These are phyloP conservation scores for Hydropotes inermis DNA, from an alignment of 2,113 vertebrate species.

Conservation along the genomic window DNA sequence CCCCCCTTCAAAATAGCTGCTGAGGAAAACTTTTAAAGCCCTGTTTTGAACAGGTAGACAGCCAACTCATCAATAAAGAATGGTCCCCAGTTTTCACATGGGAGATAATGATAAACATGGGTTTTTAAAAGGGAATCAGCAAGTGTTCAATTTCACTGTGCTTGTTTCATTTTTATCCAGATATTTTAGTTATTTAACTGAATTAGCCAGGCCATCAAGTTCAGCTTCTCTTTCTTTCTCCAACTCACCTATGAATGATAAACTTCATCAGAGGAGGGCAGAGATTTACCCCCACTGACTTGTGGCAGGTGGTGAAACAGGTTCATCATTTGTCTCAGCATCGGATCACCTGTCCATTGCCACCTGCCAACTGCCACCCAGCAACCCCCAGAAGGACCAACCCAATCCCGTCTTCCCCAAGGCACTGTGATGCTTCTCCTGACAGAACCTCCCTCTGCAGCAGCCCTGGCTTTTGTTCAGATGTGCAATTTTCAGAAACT, in stretches of 20 bases:
- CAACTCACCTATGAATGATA: not conserved
- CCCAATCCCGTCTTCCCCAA: not conserved
- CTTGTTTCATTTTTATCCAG: not conserved
- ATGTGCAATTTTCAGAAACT: conserved; percentile 51
- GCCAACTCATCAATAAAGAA: not conserved
- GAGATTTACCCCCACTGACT: not conserved
- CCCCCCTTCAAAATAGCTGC: not conserved
- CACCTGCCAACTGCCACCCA: not conserved
- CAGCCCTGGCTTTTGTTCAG: not conserved
- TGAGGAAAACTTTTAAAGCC: not conserved
- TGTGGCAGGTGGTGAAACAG: not conserved
- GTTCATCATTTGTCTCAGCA: not conserved
- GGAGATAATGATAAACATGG: not conserved
- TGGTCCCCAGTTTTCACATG: not conserved
- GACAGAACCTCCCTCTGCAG: not conserved
- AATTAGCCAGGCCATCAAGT: not conserved
- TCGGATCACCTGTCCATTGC: not conserved
- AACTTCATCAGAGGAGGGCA: not conserved
- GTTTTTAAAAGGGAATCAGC: not conserved
- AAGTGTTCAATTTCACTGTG: not conserved
- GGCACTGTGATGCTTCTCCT: not conserved
- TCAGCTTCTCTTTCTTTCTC: not conserved
- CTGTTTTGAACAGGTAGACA: not conserved
- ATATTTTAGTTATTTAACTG: not conserved
- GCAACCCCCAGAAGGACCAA: not conserved